Evolutionary conservation across 2,113 vertebrate species (phyloP).

Genomic region (Pterocles gutturalis): DNA sequence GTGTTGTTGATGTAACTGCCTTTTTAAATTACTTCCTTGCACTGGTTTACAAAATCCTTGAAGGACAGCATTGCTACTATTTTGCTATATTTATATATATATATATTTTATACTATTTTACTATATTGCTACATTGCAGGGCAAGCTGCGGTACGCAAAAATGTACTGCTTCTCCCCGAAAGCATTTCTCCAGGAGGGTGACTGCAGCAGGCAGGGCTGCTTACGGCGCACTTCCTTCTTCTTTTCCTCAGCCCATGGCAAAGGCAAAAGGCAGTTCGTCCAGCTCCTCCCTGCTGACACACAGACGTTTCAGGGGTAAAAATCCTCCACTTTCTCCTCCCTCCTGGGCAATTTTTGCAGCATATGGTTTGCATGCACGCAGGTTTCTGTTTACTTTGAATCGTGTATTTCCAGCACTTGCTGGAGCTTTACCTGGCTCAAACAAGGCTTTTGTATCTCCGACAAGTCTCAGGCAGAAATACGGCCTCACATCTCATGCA

Average conservation of each 20-base stretch:
- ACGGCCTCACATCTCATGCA: fast-evolving
- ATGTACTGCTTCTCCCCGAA: fast-evolving
- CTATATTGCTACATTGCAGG: too few species aligned
- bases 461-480: neutral
- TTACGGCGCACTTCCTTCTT: neutral
- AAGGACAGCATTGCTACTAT: neutral
- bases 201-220: neutral
- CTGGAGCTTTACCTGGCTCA: neutral
- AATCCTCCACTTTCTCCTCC: neutral
- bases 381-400: neutral
- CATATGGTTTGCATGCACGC: fast-evolving
- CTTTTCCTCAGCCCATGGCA: neutral
- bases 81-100: too few species aligned
- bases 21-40: neutral
- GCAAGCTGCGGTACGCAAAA: neutral
- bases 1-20: fast-evolving
- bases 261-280: fast-evolving
- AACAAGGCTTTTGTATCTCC: neutral
- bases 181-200: neutral
- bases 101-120: too few species aligned
- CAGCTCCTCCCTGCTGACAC: neutral
- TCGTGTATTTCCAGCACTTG: neutral
- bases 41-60: neutral
- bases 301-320: neutral
- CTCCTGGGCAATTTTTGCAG: neutral